phyloP scores from a whole-genome alignment of 2,113 vertebrate genomes.

The Balaeniceps rex region DNA sequence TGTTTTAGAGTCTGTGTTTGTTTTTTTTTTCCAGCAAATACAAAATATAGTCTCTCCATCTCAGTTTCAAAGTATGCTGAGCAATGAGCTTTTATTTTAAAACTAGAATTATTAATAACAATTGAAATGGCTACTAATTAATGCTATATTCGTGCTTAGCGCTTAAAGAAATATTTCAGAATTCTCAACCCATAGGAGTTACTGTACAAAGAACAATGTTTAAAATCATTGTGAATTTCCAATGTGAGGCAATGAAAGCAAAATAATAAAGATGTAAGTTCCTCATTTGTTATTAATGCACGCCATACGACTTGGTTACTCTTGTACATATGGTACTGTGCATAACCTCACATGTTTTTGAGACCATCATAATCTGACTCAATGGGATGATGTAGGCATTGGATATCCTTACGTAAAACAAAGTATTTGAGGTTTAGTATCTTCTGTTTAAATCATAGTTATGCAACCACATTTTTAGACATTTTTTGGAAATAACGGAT shows the following conservation, averaged over 20 bases:
- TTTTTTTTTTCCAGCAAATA: background rate
- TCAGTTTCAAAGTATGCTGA: background rate
- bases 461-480: background rate
- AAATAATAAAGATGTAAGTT: background rate
- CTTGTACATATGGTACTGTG: rapidly evolving
- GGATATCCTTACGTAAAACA: background rate
- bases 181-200: background rate
- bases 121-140: background rate
- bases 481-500: background rate
- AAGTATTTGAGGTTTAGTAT: background rate
- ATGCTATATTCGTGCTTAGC: background rate
- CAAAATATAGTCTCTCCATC: background rate
- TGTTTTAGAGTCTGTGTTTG: background rate
- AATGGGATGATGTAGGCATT: background rate
- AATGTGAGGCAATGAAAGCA: background rate
- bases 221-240: background rate
- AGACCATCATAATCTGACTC: background rate
- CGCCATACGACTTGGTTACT: too few species aligned
- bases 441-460: background rate
- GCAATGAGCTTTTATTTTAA: background rate
- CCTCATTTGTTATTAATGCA: background rate
- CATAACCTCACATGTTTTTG: background rate
- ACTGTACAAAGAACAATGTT: background rate
- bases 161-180: background rate
- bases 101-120: background rate